phyloP scores from a whole-genome alignment of 2,888 invertebrate genomes.

The Chrysolina haemoptera region DNA sequence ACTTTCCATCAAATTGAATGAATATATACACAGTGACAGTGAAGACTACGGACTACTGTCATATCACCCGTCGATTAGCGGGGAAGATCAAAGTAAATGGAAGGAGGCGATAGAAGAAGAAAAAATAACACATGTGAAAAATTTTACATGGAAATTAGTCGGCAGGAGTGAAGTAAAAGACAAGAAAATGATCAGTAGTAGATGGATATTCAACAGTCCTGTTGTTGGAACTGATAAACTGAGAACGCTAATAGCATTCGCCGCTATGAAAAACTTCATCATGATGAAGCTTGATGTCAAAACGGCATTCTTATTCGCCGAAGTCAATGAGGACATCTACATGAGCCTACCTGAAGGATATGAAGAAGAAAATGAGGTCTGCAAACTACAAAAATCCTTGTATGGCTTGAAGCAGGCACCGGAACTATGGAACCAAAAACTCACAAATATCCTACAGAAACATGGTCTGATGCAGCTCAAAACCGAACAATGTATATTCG shows the following conservation, averaged over 20 bases:
- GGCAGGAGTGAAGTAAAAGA: too few relatives aligned
- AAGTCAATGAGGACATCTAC: constrained; percentile 11
- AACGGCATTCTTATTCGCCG: constrained; percentile 2
- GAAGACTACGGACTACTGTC: too few relatives aligned
- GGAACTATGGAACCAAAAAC: background rate
- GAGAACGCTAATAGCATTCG: background rate
- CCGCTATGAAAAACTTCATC: background rate
- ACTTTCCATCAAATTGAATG: too few relatives aligned
- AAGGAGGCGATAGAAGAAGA: too few relatives aligned
- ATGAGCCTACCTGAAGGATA: constrained; percentile 12
- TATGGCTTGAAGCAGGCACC: constrained; percentile 12
- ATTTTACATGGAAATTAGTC: too few relatives aligned
- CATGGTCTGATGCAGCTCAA: constrained; percentile 19
- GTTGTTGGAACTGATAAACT: constrained; percentile 3
- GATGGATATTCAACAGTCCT: too few relatives aligned
- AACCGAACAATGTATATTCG: constrained; percentile 11
- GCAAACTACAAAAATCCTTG: background rate
- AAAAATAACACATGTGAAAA: too few relatives aligned
- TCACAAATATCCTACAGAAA: background rate
- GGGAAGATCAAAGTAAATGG: too few relatives aligned
- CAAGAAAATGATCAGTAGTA: too few relatives aligned
- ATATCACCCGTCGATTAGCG: too few relatives aligned
- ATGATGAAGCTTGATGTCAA: constrained; percentile 5
- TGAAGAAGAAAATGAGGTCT: constrained; percentile 3
- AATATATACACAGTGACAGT: too few relatives aligned